Evolutionary conservation across 1,140 invertebrate species (phyloP).

Genomic region (Chironomus tepperi): DNA sequence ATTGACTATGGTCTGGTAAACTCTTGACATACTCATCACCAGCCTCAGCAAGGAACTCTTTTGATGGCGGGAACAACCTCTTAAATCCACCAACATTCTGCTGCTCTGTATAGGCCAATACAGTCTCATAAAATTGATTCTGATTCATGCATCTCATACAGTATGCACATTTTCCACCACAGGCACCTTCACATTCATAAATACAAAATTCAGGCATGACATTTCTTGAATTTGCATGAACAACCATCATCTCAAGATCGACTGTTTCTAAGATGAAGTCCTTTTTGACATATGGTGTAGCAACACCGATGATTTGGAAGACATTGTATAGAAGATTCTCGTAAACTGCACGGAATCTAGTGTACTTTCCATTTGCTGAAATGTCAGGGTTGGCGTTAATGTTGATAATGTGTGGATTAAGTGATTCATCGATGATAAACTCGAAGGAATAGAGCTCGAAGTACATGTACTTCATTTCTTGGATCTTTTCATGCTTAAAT

Average conservation of each 20-base stretch:
- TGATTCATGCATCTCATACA: neutral
- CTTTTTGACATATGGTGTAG: neutral
- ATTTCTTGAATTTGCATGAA: neutral
- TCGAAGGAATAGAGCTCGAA: neutral
- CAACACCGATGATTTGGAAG: neutral
- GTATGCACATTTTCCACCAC: neutral
- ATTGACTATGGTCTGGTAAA: neutral
- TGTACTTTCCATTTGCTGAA: neutral
- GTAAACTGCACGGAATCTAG: neutral
- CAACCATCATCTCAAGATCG: neutral
- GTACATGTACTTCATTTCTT: neutral
- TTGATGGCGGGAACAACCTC: neutral
- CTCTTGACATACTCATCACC: neutral
- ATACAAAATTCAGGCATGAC: slow-evolving; percentile 1
- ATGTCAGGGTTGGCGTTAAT: neutral
- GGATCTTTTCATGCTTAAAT: neutral
- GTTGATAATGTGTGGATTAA: neutral
- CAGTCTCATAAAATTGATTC: slow-evolving; percentile 14
- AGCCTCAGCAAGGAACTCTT: neutral
- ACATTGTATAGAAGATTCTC: neutral
- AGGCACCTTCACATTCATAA: neutral
- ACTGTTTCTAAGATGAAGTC: neutral
- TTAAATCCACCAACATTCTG: neutral
- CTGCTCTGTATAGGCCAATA: neutral
- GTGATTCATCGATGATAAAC: neutral